Evolutionary conservation across 2,797 vertebrate genomes (phyloP), one percentile per base, ranked within the genome.

Genomic region (Paguma larvata): DNA sequence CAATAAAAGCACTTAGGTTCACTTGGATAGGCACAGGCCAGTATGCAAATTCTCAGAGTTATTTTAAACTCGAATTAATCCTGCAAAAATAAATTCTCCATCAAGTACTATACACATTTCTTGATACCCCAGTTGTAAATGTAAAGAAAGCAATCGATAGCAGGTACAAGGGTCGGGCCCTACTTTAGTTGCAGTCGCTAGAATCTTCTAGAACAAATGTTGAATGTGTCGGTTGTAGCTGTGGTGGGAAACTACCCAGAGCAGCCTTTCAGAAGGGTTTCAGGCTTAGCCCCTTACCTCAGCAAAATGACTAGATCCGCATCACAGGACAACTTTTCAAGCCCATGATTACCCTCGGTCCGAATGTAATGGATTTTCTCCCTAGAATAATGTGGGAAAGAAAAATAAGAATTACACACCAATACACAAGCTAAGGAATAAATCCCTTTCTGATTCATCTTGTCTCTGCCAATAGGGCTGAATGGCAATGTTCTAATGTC

Each of bases 361-460:
- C 99, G 99, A 98, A 99, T 99, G 98, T 99, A 99, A 98, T 99
- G 99, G 97, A 99, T 99, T 98, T 99, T 99, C 99, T 99, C 99
- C 99, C 99, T 99, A 98, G 95, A 98, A 98, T n/a, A 90, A 93
- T 27, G 85, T 91, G 44, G 62, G 32, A 95, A 83, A 95, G 73
- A 96, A 70, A 70, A 89, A 87, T 68, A 91, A 82, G 90, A 95
- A 90, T 12, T 34, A 84, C 1, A 46, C 0, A 68, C 18, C 19
- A 84, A 94, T 25, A 2, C 15, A 23, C n/a, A 78, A 83, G 89
- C 18, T 6, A 44, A 83, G 1, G 5, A 51, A 93, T 0, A 67
- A 25, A 15, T 21, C 63, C 72, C 12, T 91, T 41, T 80, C 86
- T 21, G 23, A 12, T 48, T 51, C 87, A 79, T 83, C 46, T 68